Conservation (phyloP, 2,113 vertebrate species). For the Natator depressus region DNA sequence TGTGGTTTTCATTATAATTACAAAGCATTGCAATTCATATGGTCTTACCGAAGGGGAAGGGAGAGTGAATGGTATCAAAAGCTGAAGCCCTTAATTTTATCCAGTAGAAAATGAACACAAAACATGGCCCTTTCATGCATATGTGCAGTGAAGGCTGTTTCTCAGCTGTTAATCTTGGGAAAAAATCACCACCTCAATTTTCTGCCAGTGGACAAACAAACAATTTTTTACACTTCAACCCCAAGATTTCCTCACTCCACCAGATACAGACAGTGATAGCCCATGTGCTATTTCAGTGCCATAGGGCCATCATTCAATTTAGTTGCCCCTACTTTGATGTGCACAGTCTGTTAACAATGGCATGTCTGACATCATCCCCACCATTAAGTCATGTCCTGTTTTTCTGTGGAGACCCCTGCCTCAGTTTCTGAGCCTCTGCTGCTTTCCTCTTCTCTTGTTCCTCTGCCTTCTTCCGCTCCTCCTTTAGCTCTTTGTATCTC, state of each 20-base stretch:
- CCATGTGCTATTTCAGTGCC: background rate
- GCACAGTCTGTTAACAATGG: background rate
- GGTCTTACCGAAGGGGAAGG: background rate
- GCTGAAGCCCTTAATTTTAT: constrained; percentile 15
- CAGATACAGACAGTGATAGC: background rate
- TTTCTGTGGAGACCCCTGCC: constrained; percentile 59
- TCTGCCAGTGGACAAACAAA: background rate
- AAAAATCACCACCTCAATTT: background rate
- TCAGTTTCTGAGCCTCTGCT: constrained; percentile 78
- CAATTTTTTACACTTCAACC: background rate
- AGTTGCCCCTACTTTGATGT: background rate
- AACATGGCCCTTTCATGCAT: background rate
- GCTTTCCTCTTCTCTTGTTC: constrained; percentile 85
- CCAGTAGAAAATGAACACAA: constrained; percentile 1
- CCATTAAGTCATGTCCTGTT: constrained; percentile 73
- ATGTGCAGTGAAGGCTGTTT: background rate
- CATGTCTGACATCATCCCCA: background rate
- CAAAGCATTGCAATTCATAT: background rate
- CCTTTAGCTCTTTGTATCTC: constrained; percentile 95
- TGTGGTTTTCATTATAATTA: background rate
- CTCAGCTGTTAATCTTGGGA: background rate
- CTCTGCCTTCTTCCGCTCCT: constrained; percentile 90
- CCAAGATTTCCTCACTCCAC: background rate
- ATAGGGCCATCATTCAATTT: background rate
- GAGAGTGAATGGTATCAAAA: constrained; percentile 12